Percentiles rank a stretch among this genome's conserved stretches.
Evolutionary conservation across 2,888 invertebrate genomes (phyloP).

Genomic region (Mimumesa dahlbomi): DNA sequence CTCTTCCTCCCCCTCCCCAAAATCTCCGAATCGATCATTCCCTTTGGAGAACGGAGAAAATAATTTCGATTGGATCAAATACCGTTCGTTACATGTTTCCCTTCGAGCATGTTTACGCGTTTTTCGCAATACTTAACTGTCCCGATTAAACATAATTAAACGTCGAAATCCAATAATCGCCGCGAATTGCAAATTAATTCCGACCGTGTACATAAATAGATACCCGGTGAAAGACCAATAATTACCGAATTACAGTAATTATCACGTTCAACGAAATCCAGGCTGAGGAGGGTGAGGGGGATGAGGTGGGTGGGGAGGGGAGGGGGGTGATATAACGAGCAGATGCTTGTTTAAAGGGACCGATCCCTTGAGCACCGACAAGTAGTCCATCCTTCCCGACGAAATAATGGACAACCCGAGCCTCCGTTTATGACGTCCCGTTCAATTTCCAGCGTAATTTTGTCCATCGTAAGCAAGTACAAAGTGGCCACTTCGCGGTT

Average conservation of each 20-base stretch:
- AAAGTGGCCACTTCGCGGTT: no score
- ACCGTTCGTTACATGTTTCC: no score
- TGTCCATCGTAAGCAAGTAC: no score
- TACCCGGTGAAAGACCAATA: not conserved
- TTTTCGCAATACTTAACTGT: not conserved
- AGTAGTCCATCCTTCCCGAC: not conserved
- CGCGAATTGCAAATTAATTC: not conserved
- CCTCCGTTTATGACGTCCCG: no score
- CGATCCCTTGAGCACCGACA: not conserved
- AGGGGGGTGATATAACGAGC: not conserved
- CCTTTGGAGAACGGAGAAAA: no score
- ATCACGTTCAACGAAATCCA: not conserved
- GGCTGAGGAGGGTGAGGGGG: no score
- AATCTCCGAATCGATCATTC: no score
- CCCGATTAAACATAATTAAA: not conserved
- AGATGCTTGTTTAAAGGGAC: conserved; percentile 10
- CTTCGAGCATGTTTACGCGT: not conserved
- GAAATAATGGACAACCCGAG: not conserved
- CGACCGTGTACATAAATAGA: not conserved
- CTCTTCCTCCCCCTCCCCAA: no score
- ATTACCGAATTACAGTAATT: conserved; percentile 22
- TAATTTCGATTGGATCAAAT: no score
- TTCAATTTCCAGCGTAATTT: no score
- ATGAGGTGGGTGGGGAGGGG: no score
- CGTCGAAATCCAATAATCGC: not conserved